Conservation (phyloP, 1,140 invertebrate genomes). For the Platorchestia sp. region DNA sequence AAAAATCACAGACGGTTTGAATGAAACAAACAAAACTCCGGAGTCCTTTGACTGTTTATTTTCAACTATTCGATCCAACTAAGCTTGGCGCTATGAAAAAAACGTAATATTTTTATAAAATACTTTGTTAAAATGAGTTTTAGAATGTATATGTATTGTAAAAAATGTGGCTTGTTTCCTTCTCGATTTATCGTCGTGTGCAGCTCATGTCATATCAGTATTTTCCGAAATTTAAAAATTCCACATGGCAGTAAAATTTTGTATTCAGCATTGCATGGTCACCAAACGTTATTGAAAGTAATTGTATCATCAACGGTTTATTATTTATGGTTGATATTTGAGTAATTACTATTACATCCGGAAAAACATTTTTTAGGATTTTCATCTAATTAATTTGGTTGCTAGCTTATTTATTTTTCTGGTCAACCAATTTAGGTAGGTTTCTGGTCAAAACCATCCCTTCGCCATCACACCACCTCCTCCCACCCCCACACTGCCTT, state of each 20-base stretch:
- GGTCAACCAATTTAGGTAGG: no score
- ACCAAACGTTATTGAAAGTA: no score
- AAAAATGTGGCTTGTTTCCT: neutral
- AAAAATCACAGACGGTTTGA: neutral
- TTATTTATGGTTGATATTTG: no score
- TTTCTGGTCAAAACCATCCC: neutral
- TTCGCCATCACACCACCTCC: neutral
- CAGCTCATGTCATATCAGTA: neutral
- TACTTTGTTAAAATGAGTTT: neutral
- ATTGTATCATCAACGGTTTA: no score
- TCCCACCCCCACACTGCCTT: neutral
- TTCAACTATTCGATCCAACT: neutral
- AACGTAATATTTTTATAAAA: neutral
- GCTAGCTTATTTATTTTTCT: no score
- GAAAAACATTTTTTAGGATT: no score
- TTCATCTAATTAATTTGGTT: no score
- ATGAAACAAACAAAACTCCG: neutral
- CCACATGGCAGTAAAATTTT: no score
- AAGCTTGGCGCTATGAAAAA: neutral
- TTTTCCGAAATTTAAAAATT: no score
- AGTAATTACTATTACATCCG: no score
- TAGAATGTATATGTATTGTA: no score
- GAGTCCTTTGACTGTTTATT: neutral
- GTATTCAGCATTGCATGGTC: no score
- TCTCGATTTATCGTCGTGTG: neutral